Conservation (phyloP, 2,888 invertebrate genomes). For the Plagiodera versicolora region DNA sequence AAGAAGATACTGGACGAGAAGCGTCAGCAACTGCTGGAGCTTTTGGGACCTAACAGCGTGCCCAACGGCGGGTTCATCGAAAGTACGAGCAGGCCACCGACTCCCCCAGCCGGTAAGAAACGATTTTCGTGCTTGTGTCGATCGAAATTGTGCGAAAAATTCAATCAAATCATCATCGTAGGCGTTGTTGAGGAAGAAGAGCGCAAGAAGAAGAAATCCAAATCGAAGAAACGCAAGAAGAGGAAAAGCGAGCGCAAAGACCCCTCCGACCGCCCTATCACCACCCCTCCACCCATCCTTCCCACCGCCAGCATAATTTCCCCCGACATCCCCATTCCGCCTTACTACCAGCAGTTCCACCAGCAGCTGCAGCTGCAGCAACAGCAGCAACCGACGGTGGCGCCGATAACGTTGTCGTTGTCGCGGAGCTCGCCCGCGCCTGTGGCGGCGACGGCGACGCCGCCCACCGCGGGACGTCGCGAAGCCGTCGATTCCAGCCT, state of each 20-base stretch:
- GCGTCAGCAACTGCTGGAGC: slow-evolving; percentile 69
- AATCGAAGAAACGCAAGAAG: slow-evolving; percentile 58
- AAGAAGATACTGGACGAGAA: slow-evolving; percentile 75
- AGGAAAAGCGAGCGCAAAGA: slow-evolving; percentile 56
- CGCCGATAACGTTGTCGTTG: slow-evolving; percentile 38
- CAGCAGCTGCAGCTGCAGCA: slow-evolving; percentile 27
- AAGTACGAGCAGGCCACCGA: slow-evolving; percentile 63
- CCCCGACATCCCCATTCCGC: slow-evolving; percentile 54
- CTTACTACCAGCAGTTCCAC: slow-evolving; percentile 43
- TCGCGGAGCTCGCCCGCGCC: slow-evolving; percentile 47
- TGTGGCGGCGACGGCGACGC: slow-evolving; percentile 44
- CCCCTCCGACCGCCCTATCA: slow-evolving; percentile 32
- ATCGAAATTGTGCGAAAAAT: no score
- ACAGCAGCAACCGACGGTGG: slow-evolving; percentile 35
- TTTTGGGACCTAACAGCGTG: slow-evolving; percentile 61
- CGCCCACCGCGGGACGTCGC: slow-evolving; percentile 11
- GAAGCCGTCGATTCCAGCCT: slow-evolving; percentile 58
- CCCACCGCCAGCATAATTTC: slow-evolving; percentile 47
- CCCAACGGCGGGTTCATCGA: slow-evolving; percentile 59
- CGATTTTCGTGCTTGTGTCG: no score
- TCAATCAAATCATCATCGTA: background rate
- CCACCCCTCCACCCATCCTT: no score
- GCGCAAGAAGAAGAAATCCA: slow-evolving; percentile 66
- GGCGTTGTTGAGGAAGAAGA: slow-evolving; percentile 51
- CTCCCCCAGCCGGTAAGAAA: slow-evolving; percentile 58